Conservation (phyloP, 2,888 invertebrate species). For the Baccha elongata region DNA sequence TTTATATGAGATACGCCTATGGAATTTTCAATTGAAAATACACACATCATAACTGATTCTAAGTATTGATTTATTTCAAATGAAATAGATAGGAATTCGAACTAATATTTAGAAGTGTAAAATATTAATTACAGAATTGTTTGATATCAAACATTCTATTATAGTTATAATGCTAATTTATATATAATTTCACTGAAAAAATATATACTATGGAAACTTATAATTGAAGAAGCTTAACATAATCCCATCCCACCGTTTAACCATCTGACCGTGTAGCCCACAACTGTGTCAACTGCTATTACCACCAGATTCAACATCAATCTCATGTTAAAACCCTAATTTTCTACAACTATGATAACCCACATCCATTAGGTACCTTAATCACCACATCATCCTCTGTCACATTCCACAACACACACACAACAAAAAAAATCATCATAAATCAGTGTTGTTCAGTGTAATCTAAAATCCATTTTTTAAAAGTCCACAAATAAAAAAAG, state of each 20-base stretch:
- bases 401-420: neutral
- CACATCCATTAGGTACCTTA: neutral
- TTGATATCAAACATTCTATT: no score
- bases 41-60: neutral
- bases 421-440: constrained; percentile 4
- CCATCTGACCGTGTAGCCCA: neutral
- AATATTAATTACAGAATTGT: no score
- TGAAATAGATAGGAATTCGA: neutral
- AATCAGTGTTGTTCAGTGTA: constrained; percentile 2
- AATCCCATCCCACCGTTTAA: no score
- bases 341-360: neutral
- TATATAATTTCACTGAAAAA: neutral
- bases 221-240: neutral
- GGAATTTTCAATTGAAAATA: constrained; percentile 20
- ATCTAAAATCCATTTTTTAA: constrained; percentile 14
- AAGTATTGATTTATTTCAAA: constrained; percentile 7
- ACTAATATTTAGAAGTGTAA: neutral
- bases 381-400: constrained; percentile 6
- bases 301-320: neutral
- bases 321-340: neutral
- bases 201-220: neutral
- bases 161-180: no score
- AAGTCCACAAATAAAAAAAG: neutral
- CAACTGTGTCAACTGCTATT: no score
- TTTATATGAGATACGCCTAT: constrained; percentile 6